Conservation (phyloP, 37 sponge, comb jelly and placozoan species). For the Mnemiopsis leidyi region DNA sequence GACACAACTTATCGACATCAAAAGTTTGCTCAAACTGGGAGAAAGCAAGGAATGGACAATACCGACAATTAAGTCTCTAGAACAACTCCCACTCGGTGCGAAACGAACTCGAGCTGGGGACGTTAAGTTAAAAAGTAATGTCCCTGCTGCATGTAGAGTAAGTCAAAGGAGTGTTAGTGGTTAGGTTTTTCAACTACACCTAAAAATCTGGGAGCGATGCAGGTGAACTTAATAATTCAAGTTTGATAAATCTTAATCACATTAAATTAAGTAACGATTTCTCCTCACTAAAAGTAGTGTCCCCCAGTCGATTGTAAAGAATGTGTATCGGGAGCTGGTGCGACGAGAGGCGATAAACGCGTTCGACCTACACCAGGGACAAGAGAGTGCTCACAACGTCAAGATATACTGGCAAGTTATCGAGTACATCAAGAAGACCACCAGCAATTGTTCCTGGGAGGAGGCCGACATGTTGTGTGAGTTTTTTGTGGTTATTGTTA, state of each 20-base stretch:
- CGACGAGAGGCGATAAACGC: not conserved
- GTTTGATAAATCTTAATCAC: too few relatives aligned
- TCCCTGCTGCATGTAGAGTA: conserved; percentile 7
- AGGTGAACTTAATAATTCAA: too few relatives aligned
- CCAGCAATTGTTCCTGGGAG: not conserved
- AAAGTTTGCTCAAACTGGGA: not conserved
- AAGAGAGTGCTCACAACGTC: conserved; percentile 34
- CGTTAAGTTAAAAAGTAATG: not conserved
- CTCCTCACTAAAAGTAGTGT: too few relatives aligned
- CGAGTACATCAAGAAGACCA: not conserved
- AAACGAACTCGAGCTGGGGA: not conserved
- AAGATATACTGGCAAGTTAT: conserved; percentile 31
- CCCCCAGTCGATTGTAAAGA: conserved; percentile 32
- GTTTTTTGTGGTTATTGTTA: too few relatives aligned
- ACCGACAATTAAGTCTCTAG: not conserved
- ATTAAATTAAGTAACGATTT: too few relatives aligned
- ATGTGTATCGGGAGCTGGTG: not conserved
- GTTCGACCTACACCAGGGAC: conserved; percentile 6
- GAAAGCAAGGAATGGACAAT: not conserved
- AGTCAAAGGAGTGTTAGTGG: too few relatives aligned
- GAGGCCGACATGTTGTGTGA: conserved; percentile 21
- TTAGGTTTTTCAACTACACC: too few relatives aligned
- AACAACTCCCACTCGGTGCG: not conserved
- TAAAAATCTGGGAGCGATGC: too few relatives aligned
- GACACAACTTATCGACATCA: not conserved